Conservation (phyloP, 2,888 invertebrate genomes). For the Bedellia somnulentella region DNA sequence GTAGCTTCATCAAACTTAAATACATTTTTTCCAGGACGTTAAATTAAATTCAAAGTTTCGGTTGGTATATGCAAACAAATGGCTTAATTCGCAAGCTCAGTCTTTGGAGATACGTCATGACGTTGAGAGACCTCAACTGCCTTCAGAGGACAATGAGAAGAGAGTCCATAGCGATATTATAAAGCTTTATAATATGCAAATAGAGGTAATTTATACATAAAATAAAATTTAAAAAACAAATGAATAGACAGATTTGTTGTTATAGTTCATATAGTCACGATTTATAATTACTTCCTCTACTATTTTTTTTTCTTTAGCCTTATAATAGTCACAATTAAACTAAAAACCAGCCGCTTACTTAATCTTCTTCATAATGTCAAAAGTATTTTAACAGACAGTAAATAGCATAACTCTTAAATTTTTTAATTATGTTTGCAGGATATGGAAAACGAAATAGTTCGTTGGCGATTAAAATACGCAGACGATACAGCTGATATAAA, state of each 20-base stretch:
- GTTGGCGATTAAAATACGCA: constrained; percentile 49
- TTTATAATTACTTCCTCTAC: too few species aligned
- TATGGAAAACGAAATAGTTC: constrained; percentile 67
- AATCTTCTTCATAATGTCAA: too few species aligned
- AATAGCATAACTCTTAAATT: not conserved
- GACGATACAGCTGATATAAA: constrained; percentile 25
- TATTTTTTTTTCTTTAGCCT: too few species aligned
- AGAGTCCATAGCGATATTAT: constrained; percentile 33
- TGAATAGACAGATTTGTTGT: too few species aligned
- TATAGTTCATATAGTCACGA: too few species aligned
- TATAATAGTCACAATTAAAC: too few species aligned
- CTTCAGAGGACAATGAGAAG: constrained; percentile 24
- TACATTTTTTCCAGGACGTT: constrained; percentile 24
- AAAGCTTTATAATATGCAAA: constrained; percentile 31
- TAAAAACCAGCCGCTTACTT: too few species aligned
- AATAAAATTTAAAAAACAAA: not conserved
- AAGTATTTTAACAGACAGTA: not conserved
- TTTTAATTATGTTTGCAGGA: too few species aligned
- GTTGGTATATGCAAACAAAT: constrained; percentile 34
- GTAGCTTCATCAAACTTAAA: too few species aligned
- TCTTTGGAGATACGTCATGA: constrained; percentile 23
- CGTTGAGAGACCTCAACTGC: constrained; percentile 15
- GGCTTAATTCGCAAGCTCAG: constrained; percentile 33
- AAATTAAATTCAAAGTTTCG: constrained; percentile 28
- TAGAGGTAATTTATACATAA: constrained; percentile 17